Percentiles rank a stretch among this genome's conserved stretches.
Evolutionary conservation across 2,113 vertebrate genomes (phyloP).

Genomic region (Centropristis striata): DNA sequence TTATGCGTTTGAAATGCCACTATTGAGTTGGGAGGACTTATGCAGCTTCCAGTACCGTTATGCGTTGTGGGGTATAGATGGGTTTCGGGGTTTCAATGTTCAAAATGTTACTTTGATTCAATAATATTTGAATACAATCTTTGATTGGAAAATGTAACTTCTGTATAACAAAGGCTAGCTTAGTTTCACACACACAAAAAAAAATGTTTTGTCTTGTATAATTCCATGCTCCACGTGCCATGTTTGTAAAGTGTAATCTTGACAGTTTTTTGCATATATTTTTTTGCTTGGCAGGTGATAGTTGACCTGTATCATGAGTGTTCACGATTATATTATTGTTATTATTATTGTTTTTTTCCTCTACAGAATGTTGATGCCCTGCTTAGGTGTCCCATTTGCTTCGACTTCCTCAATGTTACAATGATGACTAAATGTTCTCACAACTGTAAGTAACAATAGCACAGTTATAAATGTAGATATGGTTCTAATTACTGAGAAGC

Average conservation of each 20-base stretch:
- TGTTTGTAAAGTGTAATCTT: not conserved
- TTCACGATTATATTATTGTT: not conserved
- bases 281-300: too few relatives aligned
- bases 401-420: slow-evolving; percentile 93
- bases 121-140: too few relatives aligned
- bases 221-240: not conserved
- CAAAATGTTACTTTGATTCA: not conserved
- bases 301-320: not conserved
- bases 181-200: not conserved
- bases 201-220: not conserved
- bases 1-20: not conserved
- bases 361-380: slow-evolving; percentile 90
- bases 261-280: not conserved
- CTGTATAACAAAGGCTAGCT: not conserved
- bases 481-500: not conserved
- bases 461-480: not conserved
- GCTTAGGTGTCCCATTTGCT: slow-evolving; percentile 95
- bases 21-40: not conserved
- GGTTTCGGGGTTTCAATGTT: too few relatives aligned
- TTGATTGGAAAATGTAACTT: not conserved
- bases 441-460: slow-evolving; percentile 90
- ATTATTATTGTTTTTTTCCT: slow-evolving; percentile 5
- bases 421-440: slow-evolving; percentile 98
- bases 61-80: too few relatives aligned
- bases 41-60: not conserved